Conservation (phyloP, 2,888 invertebrate genomes). For the Eupithecia pulchellata region DNA sequence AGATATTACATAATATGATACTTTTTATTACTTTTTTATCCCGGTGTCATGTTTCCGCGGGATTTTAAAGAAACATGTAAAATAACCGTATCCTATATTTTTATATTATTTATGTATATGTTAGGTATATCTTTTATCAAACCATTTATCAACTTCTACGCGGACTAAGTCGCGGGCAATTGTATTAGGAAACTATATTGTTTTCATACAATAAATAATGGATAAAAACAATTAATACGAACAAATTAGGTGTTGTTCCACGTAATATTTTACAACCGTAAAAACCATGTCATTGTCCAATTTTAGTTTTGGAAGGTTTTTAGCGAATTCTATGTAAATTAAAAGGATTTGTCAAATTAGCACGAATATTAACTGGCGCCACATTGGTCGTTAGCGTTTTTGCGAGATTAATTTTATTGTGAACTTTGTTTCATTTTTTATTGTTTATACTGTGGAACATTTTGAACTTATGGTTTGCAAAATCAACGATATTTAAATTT, state of each 20-base stretch:
- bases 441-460: background rate
- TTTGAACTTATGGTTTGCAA: background rate
- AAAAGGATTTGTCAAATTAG: constrained; percentile 35
- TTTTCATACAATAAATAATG: constrained; percentile 15
- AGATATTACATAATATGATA: no score
- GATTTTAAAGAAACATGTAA: no score
- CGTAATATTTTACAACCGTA: constrained; percentile 42
- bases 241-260: constrained; percentile 38
- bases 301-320: constrained; percentile 28
- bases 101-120: no score
- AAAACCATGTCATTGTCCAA: constrained; percentile 39
- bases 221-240: constrained; percentile 32
- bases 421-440: constrained; percentile 27
- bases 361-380: constrained; percentile 37
- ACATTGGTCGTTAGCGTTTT: constrained; percentile 32
- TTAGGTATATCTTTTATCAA: no score
- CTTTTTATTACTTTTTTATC: no score
- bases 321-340: constrained; percentile 31
- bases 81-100: no score
- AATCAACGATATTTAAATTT: background rate
- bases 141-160: no score
- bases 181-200: background rate
- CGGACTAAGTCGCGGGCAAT: no score
- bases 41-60: no score
- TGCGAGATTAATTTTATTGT: constrained; percentile 18